phyloP scores from a whole-genome alignment of 2,797 vertebrate species.

The Lutjanus campechanus region DNA sequence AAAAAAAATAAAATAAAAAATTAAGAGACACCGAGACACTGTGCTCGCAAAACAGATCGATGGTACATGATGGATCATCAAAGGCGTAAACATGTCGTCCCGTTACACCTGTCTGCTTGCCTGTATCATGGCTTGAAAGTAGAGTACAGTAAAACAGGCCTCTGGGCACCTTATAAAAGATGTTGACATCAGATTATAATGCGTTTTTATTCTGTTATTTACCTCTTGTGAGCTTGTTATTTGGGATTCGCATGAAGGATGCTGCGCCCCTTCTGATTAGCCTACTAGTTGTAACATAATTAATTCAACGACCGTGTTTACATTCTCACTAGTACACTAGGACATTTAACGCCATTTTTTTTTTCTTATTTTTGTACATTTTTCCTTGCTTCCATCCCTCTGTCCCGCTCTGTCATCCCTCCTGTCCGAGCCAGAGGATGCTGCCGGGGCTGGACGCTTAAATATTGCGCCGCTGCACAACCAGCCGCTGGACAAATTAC shows the following conservation, averaged over 20 bases:
- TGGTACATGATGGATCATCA: constrained; percentile 58
- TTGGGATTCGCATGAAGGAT: constrained; percentile 22
- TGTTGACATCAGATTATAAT: constrained; percentile 59
- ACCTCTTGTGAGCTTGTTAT: not conserved
- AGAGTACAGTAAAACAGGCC: constrained; percentile 41
- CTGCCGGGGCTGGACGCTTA: constrained; percentile 39
- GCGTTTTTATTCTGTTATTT: constrained; percentile 6
- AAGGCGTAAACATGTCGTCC: constrained; percentile 71
- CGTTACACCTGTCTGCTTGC: constrained; percentile 73
- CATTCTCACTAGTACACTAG: not conserved
- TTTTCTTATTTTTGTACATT: not conserved
- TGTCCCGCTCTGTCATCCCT: constrained; percentile 26
- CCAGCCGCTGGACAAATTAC: constrained; percentile 42
- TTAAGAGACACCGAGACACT: constrained; percentile 11
- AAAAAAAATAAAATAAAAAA: not conserved
- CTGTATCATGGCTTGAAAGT: constrained; percentile 9
- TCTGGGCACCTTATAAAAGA: constrained; percentile 16
- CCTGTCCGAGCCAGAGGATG: constrained; percentile 45
- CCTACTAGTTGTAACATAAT: constrained; percentile 27
- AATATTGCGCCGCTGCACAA: constrained; percentile 49
- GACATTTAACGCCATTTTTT: not conserved
- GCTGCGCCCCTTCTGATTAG: constrained; percentile 31
- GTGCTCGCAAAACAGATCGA: constrained; percentile 61
- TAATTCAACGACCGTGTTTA: constrained; percentile 39
- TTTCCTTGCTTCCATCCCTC: constrained; percentile 19